Base-by-base conservation (phyloP, 2,797 vertebrate species). In the Lacerta viridis region DNA sequence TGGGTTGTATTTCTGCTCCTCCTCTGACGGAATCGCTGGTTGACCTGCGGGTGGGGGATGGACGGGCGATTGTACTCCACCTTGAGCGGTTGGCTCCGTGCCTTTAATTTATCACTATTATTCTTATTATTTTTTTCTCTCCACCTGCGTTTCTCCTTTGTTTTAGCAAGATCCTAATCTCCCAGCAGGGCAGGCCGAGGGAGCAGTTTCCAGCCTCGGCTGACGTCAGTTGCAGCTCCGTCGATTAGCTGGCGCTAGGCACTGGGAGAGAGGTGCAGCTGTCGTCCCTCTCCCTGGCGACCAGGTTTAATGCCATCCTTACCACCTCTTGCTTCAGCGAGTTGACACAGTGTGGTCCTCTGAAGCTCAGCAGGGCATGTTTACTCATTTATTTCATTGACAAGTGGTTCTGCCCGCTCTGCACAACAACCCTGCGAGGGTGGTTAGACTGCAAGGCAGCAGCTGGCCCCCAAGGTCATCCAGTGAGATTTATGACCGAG, bases 111-210 rank as follows among this genome's bases (percentile, higher is more conserved):
- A 85, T 94, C 93, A 92, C 95, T 8, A 13, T 66, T 64, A 55
- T 39, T 36, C 11, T 7, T 6, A 10, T 4, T 33, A 33, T 33
- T 33, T 33, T 39, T 61, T 55, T 36, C 66, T 68, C 8, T 90
- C 94, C 90, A 90, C 88, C 90, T 81, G 68, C 46, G 86, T 76
- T 85, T 3, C 66, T 17, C 33, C 59, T 84, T 83, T 81, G 75
- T 91, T 83, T 92, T 92, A 89, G 91, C 83, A 91, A 89, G 93
- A 94, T 93, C 91, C 93, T 95, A 96, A 95, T 95, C 95, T 94
- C 95, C 91, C 92, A 90, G 87, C 94, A 92, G 94, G 95, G 94
- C 95, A 95, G 93, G 90, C 91, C 91, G 91, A 93, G 93, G 92
- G 92, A 92, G 89, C 81, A 83, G 84, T 95, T 96, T 95, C 94